phyloP scores from a whole-genome alignment of 2,797 vertebrate genomes.

The Chromis chromis region DNA sequence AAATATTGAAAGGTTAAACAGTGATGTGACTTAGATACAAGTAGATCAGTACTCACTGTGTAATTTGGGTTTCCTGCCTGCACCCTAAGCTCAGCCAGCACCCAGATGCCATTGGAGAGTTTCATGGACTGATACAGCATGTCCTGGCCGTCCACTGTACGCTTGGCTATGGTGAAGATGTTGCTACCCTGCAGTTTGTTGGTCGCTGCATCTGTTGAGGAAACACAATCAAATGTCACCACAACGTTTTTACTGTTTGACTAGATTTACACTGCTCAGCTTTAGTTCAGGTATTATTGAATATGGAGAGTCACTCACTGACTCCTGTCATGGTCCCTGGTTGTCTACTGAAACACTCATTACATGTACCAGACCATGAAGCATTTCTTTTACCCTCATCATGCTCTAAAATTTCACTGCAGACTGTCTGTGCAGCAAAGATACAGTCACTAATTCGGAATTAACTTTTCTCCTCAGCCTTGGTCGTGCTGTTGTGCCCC shows the following conservation, averaged over 20 bases:
- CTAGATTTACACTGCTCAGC: neutral
- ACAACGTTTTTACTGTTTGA: neutral
- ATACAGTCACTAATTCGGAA: constrained; percentile 57
- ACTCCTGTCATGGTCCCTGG: constrained; percentile 19
- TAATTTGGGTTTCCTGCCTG: constrained; percentile 90
- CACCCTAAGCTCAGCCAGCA: constrained; percentile 92
- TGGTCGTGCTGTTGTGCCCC: constrained; percentile 26
- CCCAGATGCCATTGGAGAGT: constrained; percentile 95
- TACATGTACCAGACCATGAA: constrained; percentile 31
- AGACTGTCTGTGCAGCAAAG: constrained; percentile 34
- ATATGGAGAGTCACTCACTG: constrained; percentile 11
- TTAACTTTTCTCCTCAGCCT: constrained; percentile 49
- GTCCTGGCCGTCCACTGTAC: constrained; percentile 95
- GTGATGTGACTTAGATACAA: neutral
- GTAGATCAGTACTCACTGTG: constrained; percentile 83
- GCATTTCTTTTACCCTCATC: constrained; percentile 22
- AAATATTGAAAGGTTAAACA: neutral
- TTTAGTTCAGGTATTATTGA: constrained; percentile 23
- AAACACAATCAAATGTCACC: neutral
- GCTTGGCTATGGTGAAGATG: constrained; percentile 96
- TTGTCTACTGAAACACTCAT: constrained; percentile 41
- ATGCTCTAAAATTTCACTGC: constrained; percentile 34
- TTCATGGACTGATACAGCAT: constrained; percentile 99
- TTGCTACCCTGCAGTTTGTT: constrained; percentile 94
- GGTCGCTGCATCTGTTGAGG: constrained; percentile 87